Evolutionary conservation across 2,888 invertebrate genomes (phyloP).

Genomic region (Caradrina kadenii): DNA sequence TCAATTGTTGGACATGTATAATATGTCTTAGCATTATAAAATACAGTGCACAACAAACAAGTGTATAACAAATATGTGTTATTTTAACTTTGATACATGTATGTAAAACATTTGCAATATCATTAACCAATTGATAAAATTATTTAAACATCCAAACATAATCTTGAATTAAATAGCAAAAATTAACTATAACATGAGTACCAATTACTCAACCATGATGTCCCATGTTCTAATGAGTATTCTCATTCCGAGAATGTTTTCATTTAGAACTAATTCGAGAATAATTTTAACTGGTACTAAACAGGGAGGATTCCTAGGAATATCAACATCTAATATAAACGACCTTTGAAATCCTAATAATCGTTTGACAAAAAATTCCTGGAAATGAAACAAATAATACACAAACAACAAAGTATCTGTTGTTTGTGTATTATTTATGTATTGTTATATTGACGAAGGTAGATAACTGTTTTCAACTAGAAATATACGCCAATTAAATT

Average conservation of each 20-base stretch:
- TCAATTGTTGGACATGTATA: not conserved
- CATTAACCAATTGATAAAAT: constrained; percentile 10
- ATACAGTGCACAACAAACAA: not conserved
- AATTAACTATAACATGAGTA: not conserved
- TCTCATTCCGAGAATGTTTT: not conserved
- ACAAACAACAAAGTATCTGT: too few species aligned
- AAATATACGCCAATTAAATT: too few species aligned
- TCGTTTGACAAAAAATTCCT: not conserved
- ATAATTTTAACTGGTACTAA: not conserved
- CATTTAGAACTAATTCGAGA: not conserved
- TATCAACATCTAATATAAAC: not conserved
- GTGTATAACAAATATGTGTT: not conserved
- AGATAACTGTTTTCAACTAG: too few species aligned
- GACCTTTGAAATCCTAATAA: not conserved
- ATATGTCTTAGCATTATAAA: not conserved
- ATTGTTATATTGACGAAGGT: too few species aligned
- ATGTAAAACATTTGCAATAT: not conserved
- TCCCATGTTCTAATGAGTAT: not conserved
- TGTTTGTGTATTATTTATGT: too few species aligned
- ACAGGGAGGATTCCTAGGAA: not conserved
- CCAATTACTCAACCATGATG: not conserved
- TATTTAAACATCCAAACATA: not conserved
- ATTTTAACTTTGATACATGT: not conserved
- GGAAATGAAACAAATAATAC: not conserved
- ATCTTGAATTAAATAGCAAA: not conserved